A percentile compares a stretch with the other conserved stretches of the same genome.
Evolutionary conservation across 92 coral and sea anemone species (phyloP).

Genomic region (Desmophyllum pertusum): DNA sequence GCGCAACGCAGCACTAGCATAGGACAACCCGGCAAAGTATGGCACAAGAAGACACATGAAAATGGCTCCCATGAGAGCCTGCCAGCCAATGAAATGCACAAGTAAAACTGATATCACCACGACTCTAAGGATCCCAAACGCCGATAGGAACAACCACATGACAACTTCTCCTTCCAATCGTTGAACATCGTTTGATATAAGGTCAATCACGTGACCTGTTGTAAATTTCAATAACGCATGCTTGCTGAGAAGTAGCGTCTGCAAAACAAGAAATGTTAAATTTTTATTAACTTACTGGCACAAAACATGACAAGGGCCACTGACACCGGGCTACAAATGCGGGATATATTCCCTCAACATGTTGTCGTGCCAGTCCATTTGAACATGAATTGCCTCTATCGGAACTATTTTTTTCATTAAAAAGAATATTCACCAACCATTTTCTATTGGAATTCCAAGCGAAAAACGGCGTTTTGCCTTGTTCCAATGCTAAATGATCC

Average conservation of each 20-base stretch:
- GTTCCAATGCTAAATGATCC: no score
- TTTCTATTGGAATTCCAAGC: no score
- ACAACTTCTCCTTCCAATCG: not conserved
- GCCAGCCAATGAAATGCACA: conserved; percentile 2
- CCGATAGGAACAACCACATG: not conserved
- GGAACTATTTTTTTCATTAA: no score
- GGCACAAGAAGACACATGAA: not conserved
- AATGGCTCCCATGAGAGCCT: not conserved
- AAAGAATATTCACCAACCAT: no score
- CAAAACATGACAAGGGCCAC: no score
- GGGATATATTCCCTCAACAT: no score
- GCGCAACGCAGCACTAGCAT: not conserved
- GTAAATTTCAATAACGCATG: not conserved
- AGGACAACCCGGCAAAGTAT: not conserved
- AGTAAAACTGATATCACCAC: not conserved
- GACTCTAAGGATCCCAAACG: not conserved
- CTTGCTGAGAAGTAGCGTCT: conserved; percentile 1
- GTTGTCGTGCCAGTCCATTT: no score
- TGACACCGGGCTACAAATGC: no score
- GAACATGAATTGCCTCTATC: no score
- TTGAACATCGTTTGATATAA: not conserved
- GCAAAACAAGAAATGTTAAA: not conserved
- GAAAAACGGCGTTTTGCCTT: no score
- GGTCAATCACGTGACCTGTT: conserved; percentile 9
- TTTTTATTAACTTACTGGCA: no score